These are phyloP conservation scores for Agrilus planipennis DNA, from an alignment of 1,140 invertebrate species.

Conservation along the genomic window DNA sequence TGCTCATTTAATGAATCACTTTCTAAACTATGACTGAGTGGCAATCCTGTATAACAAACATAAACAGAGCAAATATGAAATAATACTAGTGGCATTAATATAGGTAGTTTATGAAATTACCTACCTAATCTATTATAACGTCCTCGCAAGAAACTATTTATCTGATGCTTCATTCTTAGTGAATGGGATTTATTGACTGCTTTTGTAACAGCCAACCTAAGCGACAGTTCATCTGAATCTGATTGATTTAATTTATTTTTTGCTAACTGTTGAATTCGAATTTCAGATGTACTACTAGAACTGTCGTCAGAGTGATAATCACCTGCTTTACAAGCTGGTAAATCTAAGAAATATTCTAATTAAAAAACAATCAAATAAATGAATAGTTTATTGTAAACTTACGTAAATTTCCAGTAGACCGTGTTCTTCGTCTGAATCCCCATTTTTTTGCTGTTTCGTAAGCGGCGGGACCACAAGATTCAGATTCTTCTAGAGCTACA, in stretches of 20 bases:
- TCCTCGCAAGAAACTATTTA: slow-evolving; percentile 23
- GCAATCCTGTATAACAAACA: slow-evolving; percentile 12
- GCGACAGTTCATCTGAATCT: slow-evolving; percentile 31
- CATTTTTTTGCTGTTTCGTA: slow-evolving; percentile 50
- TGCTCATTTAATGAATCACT: slow-evolving; percentile 47
- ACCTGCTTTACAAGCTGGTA: slow-evolving; percentile 16
- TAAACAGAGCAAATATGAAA: slow-evolving; percentile 1
- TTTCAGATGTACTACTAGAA: slow-evolving; percentile 47
- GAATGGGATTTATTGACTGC: slow-evolving; percentile 19
- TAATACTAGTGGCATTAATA: not conserved
- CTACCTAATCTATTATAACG: slow-evolving; percentile 18
- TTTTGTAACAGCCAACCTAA: slow-evolving; percentile 24
- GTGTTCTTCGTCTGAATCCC: slow-evolving; percentile 59
- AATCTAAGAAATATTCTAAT: slow-evolving; percentile 4
- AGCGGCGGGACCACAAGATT: slow-evolving; percentile 50
- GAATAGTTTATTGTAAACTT: slow-evolving; percentile 34
- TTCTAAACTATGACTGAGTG: slow-evolving; percentile 38
- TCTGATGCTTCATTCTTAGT: slow-evolving; percentile 25
- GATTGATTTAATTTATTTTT: slow-evolving; percentile 25
- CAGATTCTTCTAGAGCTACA: slow-evolving; percentile 69
- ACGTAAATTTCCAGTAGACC: slow-evolving; percentile 70
- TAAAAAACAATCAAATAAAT: not conserved
- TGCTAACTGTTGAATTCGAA: slow-evolving; percentile 16
- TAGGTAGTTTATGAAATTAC: not conserved
- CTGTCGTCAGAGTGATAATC: slow-evolving; percentile 45